Evolutionary conservation across 1,140 invertebrate species (phyloP), one percentile per base, ranked within the genome.

Genomic region (Microplitis demolitor): DNA sequence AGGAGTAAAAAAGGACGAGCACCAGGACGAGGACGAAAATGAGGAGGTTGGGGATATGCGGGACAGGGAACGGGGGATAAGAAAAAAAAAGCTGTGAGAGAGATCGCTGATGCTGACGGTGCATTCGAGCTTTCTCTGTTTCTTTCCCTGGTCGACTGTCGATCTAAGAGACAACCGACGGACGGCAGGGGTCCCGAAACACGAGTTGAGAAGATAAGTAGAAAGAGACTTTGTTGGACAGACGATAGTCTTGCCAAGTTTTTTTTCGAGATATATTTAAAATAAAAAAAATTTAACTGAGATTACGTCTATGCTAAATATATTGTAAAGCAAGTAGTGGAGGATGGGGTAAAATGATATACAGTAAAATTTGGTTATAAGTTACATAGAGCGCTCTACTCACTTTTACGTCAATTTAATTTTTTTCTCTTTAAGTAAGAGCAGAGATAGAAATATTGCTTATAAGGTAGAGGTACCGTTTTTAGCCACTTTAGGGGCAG

Each of bases 1-100:
- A 70, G 74, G 69, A 6, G 71, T 72, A 74, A 74, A 64, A 74
- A 75, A 77, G 66, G 56, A 71, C 45, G 37, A 69, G 37, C 54
- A 33, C 58, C 69, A 34, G 34, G 56, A 14, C 66, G 45, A 72
- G 37, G 3, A 39, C 66, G 34, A 39, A 33, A 72, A 31, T 35
- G 62, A 9, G 45, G 34, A 45, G 31, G 31, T 16, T 14, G 34
- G 35, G 58, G 24, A 24, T 24, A 24, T 24, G 24, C 69, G 24
- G 34, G 56, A 14, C 62, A 37, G 69, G 37, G 3, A 39, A 31
- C 24, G 62, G 9, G 45, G 34, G 31, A 37, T 31, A 34, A n/a
- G 34, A 58, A 72, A 63, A 39, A 51, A 34, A 45, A 69, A 13
- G 33, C 39, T 54, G 39, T 60, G 31, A 16, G 45, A 34, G 51